Evolutionary conservation across 2,797 vertebrate species (phyloP).

Genomic region (Trachurus trachurus): DNA sequence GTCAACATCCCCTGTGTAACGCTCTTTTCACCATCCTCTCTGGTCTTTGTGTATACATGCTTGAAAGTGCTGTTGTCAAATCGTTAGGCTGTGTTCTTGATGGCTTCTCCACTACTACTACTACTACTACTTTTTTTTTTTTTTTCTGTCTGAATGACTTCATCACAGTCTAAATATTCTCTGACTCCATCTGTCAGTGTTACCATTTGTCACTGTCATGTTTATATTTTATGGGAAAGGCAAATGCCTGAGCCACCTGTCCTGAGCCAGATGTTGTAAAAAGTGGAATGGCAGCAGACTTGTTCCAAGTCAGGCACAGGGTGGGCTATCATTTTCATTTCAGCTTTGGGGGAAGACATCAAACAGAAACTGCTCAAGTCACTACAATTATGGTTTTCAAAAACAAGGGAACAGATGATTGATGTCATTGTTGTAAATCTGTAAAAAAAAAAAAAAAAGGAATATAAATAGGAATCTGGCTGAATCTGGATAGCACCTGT

Average conservation of each 20-base stretch:
- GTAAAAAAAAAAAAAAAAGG: neutral
- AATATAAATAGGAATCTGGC: neutral
- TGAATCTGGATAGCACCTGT: neutral
- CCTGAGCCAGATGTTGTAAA: slow-evolving; percentile 31
- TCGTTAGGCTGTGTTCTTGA: slow-evolving; percentile 6
- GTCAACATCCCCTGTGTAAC: neutral
- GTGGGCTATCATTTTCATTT: neutral
- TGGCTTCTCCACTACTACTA: neutral
- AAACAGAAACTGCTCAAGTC: slow-evolving; percentile 12
- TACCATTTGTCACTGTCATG: slow-evolving; percentile 36
- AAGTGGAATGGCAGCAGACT: neutral
- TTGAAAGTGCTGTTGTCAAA: slow-evolving; percentile 13
- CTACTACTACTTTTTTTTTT: neutral
- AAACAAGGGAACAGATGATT: neutral
- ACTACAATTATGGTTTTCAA: neutral
- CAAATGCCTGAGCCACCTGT: slow-evolving; percentile 29
- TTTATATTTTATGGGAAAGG: slow-evolving; percentile 32
- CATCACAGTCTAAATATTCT: slow-evolving; percentile 11
- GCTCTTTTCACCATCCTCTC: slow-evolving; percentile 16
- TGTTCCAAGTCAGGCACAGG: neutral
- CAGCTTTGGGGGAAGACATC: neutral
- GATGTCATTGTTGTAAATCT: neutral
- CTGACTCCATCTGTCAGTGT: slow-evolving; percentile 24
- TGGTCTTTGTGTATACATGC: slow-evolving; percentile 12
- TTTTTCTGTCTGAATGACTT: slow-evolving; percentile 11